Conservation (phyloP, 2,888 invertebrate genomes). For the Polyommatus icarus region DNA sequence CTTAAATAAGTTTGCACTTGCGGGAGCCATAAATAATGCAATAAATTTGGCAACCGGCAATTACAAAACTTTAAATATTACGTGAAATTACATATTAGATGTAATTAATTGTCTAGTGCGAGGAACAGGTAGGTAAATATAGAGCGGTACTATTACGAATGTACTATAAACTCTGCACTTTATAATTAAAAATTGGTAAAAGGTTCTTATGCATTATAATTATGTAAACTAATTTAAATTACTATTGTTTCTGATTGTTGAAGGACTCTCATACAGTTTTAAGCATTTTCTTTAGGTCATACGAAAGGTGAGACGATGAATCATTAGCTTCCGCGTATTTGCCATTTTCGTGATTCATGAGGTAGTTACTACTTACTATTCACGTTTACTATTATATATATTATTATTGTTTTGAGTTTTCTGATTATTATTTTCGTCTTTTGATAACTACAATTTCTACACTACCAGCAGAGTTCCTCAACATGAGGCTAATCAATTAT, state of each 20-base stretch:
- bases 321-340: conserved; percentile 17
- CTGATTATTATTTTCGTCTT: neutral
- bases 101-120: conserved; percentile 1
- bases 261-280: neutral
- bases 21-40: neutral
- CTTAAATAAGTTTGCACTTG: too few species aligned
- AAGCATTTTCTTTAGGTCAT: neutral
- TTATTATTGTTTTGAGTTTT: too few species aligned
- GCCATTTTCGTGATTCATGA: neutral
- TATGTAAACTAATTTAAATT: neutral
- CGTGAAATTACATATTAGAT: conserved; percentile 5
- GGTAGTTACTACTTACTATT: neutral
- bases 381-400: neutral
- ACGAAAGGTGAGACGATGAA: neutral
- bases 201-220: neutral
- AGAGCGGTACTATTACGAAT: conserved; percentile 6
- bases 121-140: conserved; percentile 6
- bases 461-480: neutral
- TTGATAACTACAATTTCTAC: neutral
- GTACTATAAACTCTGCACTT: neutral
- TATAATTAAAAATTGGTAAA: conserved; percentile 3
- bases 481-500: neutral
- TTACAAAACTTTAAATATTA: neutral
- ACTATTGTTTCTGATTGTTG: neutral
- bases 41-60: neutral